These are phyloP conservation scores for Cephus sareptanus DNA, from an alignment of 2,888 invertebrate genomes.

Conservation along the genomic window DNA sequence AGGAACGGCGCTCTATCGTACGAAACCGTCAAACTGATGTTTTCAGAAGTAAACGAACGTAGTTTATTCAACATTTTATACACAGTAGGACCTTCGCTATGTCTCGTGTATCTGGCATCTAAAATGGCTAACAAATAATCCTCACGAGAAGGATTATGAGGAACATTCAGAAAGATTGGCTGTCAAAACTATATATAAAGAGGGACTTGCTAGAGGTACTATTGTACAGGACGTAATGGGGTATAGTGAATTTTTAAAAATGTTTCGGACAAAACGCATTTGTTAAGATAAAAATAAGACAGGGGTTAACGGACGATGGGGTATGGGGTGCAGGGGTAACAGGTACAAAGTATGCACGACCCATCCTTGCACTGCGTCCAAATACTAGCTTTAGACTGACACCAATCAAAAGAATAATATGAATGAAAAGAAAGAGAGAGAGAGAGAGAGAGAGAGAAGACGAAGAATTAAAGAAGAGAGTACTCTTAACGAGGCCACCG, in stretches of 20 bases:
- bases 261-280: not conserved
- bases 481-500: slow-evolving; percentile 29
- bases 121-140: slow-evolving; percentile 6
- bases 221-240: not conserved
- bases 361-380: slow-evolving; percentile 63
- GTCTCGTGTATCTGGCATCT: not conserved
- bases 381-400: slow-evolving; percentile 62
- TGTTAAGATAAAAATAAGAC: not conserved
- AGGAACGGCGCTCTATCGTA: not conserved
- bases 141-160: slow-evolving; percentile 6
- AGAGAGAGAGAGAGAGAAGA: not conserved
- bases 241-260: not conserved
- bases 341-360: slow-evolving; percentile 51
- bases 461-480: slow-evolving; percentile 8
- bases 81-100: not conserved
- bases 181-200: not conserved
- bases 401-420: slow-evolving; percentile 54
- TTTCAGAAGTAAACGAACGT: not conserved
- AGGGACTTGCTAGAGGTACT: not conserved
- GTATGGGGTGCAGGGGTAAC: not conserved
- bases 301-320: not conserved
- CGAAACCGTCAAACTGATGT: not conserved
- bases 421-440: not conserved
- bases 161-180: slow-evolving; percentile 33
- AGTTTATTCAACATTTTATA: not conserved